phyloP scores from a whole-genome alignment of 2,888 invertebrate species.

The Cosmopolites sordidus region DNA sequence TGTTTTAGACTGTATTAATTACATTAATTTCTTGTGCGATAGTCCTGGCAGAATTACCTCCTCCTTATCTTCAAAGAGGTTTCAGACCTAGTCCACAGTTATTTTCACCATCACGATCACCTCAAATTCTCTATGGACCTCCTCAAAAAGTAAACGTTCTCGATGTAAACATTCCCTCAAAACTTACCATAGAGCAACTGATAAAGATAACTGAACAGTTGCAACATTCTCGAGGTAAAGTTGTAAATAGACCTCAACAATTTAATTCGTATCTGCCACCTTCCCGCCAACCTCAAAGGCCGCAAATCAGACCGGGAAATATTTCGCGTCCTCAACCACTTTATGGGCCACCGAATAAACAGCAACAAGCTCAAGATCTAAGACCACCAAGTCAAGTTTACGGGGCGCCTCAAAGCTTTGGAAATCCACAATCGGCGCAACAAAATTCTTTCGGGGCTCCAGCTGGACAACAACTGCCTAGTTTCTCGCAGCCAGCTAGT shows the following conservation, averaged over 20 bases:
- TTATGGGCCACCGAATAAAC: conserved; percentile 7
- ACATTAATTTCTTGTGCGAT: not conserved
- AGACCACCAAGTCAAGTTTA: conserved; percentile 7
- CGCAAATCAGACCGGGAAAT: not conserved
- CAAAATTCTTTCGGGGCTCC: not conserved
- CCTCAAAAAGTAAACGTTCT: conserved; percentile 4
- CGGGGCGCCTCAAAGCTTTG: conserved; percentile 7
- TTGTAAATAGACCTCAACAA: conserved; percentile 9
- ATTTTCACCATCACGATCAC: not conserved
- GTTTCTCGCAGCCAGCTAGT: not conserved
- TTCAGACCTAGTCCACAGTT: conserved; percentile 28
- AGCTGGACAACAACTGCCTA: not conserved
- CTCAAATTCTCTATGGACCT: conserved; percentile 6
- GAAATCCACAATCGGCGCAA: not conserved
- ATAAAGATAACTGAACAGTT: conserved; percentile 24
- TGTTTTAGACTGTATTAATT: not conserved
- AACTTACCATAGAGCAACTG: conserved; percentile 26
- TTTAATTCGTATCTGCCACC: conserved; percentile 15
- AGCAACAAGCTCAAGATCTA: conserved; percentile 4
- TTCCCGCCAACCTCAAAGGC: not conserved
- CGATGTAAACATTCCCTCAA: conserved; percentile 15
- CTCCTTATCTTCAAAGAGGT: conserved; percentile 26
- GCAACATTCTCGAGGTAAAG: conserved; percentile 8
- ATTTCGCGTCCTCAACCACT: conserved; percentile 1
- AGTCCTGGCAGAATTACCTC: conserved; percentile 26